Evolutionary conservation across 1,140 invertebrate genomes (phyloP), one percentile per base, ranked within the genome.

Genomic region (Hycleus cichorii): DNA sequence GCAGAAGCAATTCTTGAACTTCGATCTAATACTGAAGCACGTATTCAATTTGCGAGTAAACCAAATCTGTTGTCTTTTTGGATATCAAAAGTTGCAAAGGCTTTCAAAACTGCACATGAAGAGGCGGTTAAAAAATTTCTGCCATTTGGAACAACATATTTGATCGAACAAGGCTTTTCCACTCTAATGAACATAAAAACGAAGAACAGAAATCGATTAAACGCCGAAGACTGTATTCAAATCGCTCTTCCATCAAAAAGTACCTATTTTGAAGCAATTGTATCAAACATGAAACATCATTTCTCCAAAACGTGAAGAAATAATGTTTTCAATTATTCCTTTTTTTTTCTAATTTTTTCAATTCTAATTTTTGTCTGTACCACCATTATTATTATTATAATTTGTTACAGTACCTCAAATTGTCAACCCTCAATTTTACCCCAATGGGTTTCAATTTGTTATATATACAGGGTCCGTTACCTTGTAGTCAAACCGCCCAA

Each of bases 1-100:
- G 58, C 57, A 63, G 61, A 63, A 51, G 58, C 50, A 60, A 60
- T 63, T 63, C 58, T 63, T 63, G 61, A 60, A 60, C 58, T 63
- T 63, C 58, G 50, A 60, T 63, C 61, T 48, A 63, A 60, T 63
- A 57, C 52, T 63, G 59, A 62, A 64, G 57, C 58, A 59, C 58
- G 49, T 60, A 55, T 62, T 59, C 40, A 62, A 59, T 62, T 62
- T 62, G 57, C 59, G 42, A 54, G 42, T 59, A 58, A 61, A 59
- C 49, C 56, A 52, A 58, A 58, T 56, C 45, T 55, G 52, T 40
- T 24, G 58, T 55, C 51, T 57, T 54, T 56, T 47, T 59, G 50
- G 44, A 48, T 48, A 39, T 59, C 58, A 63, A 63, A 63, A 59
- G 48, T 47, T 60, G 58, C 61, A 62, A 62, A 62, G 60, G 45